Percentiles rank a stretch among this genome's conserved stretches.
Conservation (phyloP, 2,888 invertebrate species). For the Conistra vaccinii region DNA sequence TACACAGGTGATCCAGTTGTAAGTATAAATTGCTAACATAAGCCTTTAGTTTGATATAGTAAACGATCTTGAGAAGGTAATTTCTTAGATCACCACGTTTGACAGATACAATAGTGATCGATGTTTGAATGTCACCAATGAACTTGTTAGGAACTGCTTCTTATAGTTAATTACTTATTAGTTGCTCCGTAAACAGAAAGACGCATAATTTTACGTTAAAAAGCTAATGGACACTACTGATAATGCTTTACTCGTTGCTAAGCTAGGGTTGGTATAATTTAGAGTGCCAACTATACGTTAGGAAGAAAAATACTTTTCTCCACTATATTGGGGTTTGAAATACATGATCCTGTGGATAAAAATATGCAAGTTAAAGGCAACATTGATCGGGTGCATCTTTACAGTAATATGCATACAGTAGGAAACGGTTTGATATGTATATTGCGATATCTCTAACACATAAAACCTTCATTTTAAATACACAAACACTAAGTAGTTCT, state of each 20-base stretch:
- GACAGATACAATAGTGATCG: slow-evolving; percentile 4
- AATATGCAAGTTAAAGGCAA: neutral
- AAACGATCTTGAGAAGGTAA: neutral
- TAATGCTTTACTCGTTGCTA: neutral
- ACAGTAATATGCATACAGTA: neutral
- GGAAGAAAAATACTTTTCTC: neutral
- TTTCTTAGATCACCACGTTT: neutral
- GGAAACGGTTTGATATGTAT: neutral
- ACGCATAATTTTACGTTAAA: neutral
- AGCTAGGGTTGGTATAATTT: neutral
- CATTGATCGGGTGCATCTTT: neutral
- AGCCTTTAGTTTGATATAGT: neutral
- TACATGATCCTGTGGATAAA: neutral
- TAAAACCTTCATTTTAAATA: slow-evolving; percentile 27
- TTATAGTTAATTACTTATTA: neutral
- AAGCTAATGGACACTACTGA: neutral
- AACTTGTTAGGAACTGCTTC: neutral
- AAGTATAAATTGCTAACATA: slow-evolving; percentile 15
- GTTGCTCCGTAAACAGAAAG: too few species aligned
- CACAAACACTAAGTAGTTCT: slow-evolving; percentile 2
- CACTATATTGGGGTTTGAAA: too few species aligned
- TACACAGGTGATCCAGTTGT: slow-evolving; percentile 45
- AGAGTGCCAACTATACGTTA: neutral
- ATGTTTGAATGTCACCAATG: neutral
- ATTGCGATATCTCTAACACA: slow-evolving; percentile 6